A percentile compares a stretch with the other conserved stretches of the same genome.
Conservation (phyloP, 2,888 invertebrate species). For the Nephrotoma flavescens region DNA sequence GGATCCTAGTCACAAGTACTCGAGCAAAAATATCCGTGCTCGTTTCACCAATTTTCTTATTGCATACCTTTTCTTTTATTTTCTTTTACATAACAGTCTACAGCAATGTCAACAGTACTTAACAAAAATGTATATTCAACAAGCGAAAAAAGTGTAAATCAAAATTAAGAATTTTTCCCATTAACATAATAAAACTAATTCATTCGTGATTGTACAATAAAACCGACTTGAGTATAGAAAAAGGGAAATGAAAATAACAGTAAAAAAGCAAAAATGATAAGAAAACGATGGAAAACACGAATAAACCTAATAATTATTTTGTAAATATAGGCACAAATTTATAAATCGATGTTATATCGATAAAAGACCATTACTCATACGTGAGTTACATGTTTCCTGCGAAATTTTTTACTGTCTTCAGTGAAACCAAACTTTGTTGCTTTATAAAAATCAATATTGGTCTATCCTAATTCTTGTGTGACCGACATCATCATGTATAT, state of each 20-base stretch:
- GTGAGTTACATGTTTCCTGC: too few species aligned
- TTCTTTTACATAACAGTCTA: neutral
- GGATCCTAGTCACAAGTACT: too few species aligned
- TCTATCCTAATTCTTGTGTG: too few species aligned
- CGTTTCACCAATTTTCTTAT: neutral
- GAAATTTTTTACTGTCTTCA: too few species aligned
- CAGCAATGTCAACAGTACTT: neutral
- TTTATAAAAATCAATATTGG: too few species aligned
- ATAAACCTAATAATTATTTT: neutral
- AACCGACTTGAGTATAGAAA: neutral
- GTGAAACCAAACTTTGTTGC: too few species aligned
- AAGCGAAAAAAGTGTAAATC: neutral
- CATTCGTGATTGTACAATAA: neutral
- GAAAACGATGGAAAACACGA: neutral
- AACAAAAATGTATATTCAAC: neutral
- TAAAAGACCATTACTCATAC: too few species aligned
- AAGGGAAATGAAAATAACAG: neutral
- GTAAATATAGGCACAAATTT: neutral
- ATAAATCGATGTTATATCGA: neutral
- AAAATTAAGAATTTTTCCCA: neutral
- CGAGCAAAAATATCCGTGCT: neutral
- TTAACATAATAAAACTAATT: neutral
- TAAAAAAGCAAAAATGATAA: neutral
- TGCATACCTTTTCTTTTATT: neutral
- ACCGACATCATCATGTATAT: too few species aligned